Evolutionary conservation across 1,140 invertebrate genomes (phyloP).

Genomic region (Diprion similis): DNA sequence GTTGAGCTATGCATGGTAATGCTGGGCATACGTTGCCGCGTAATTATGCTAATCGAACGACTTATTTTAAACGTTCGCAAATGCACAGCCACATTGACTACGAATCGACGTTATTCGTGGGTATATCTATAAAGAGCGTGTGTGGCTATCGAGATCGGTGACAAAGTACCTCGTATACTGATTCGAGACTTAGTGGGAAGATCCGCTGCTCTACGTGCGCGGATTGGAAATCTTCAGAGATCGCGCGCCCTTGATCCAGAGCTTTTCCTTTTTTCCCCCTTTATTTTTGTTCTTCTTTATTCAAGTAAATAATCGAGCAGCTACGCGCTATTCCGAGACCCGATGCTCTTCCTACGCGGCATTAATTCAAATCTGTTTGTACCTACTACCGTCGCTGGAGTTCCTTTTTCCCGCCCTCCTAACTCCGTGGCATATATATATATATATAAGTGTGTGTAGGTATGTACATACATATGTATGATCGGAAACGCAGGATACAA

Average conservation of each 20-base stretch:
- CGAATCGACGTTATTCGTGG: constrained; percentile 24
- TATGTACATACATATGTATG: not conserved
- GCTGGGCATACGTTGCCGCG: not conserved
- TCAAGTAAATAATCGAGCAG: constrained; percentile 29
- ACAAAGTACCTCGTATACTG: no score
- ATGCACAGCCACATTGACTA: constrained; percentile 28
- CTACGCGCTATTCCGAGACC: constrained; percentile 23
- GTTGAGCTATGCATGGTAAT: no score
- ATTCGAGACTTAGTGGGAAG: no score
- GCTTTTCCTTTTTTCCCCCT: constrained; percentile 14
- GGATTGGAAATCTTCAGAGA: no score
- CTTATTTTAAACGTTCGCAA: constrained; percentile 35
- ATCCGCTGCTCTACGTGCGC: no score
- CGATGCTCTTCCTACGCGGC: not conserved
- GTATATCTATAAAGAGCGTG: not conserved
- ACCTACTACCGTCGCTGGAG: not conserved
- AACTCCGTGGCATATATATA: not conserved
- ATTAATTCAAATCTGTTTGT: constrained; percentile 1
- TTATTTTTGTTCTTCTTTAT: constrained; percentile 30
- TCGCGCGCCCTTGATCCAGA: no score
- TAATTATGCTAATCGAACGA: constrained; percentile 48
- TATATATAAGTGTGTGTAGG: not conserved
- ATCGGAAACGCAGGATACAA: no score
- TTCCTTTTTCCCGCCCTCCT: not conserved
- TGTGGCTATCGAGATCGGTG: no score